Conservation (phyloP, 2,797 vertebrate genomes). For the Fistularia tabacaria region DNA sequence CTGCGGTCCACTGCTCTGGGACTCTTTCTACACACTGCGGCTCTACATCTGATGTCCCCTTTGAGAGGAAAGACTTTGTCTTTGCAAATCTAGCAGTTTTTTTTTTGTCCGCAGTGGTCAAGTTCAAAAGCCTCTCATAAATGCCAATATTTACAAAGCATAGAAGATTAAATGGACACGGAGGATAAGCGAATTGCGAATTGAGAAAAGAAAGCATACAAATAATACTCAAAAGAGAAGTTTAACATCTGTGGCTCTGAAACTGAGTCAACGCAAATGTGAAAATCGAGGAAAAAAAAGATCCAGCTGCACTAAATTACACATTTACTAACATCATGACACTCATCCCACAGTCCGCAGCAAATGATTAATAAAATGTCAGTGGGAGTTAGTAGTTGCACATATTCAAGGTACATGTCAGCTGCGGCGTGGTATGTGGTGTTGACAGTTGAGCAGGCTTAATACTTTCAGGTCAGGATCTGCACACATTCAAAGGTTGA, state of each 20-base stretch:
- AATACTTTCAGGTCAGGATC: too few species aligned
- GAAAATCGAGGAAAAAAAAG: not conserved
- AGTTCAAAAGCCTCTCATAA: slow-evolving; percentile 17
- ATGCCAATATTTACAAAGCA: slow-evolving; percentile 21
- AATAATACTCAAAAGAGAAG: not conserved
- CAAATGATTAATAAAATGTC: slow-evolving; percentile 74
- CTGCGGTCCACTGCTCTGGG: slow-evolving; percentile 45
- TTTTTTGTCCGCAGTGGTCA: slow-evolving; percentile 28
- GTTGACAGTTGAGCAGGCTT: not conserved
- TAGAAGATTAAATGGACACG: slow-evolving; percentile 18
- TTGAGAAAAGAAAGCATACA: slow-evolving; percentile 13
- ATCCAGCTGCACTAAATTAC: slow-evolving; percentile 44
- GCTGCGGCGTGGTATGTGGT: slow-evolving; percentile 4
- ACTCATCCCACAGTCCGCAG: slow-evolving; percentile 34
- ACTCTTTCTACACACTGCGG: slow-evolving; percentile 38
- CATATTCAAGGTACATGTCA: slow-evolving; percentile 50
- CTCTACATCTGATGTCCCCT: slow-evolving; percentile 53
- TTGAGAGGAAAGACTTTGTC: slow-evolving; percentile 32
- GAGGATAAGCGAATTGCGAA: slow-evolving; percentile 3
- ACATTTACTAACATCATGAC: slow-evolving; percentile 64
- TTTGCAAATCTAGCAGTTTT: slow-evolving; percentile 9
- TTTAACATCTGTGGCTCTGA: slow-evolving; percentile 5
- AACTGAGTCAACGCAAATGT: not conserved
- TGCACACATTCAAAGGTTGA: too few species aligned
- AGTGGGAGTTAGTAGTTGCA: slow-evolving; percentile 31